phyloP scores from a whole-genome alignment of 2,113 vertebrate genomes.

The Hepsetus odoe region DNA sequence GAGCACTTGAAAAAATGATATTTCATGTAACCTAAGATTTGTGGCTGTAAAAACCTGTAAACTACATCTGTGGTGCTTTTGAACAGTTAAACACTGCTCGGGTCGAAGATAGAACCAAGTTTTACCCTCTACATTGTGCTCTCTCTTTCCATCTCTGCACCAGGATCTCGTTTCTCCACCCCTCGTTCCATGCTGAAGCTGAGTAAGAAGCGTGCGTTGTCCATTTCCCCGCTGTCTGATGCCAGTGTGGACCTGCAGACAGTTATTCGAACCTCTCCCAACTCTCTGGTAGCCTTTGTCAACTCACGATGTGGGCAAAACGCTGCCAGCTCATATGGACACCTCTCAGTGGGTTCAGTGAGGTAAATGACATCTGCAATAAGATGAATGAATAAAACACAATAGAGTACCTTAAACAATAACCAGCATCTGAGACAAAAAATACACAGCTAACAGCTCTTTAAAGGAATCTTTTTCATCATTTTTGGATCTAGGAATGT shows the following conservation, averaged over 20 bases:
- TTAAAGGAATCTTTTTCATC: too few species aligned
- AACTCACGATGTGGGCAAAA: slow-evolving; percentile 89
- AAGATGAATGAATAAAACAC: not conserved
- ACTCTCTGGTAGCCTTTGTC: slow-evolving; percentile 94
- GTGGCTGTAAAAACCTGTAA: not conserved
- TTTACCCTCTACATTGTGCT: too few species aligned
- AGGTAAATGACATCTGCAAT: slow-evolving; percentile 74
- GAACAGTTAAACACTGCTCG: too few species aligned
- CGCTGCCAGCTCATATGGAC: slow-evolving; percentile 88
- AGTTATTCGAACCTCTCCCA: slow-evolving; percentile 95
- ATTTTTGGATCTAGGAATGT: too few species aligned
- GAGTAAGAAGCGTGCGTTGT: slow-evolving; percentile 93
- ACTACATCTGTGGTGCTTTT: not conserved
- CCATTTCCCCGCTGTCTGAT: slow-evolving; percentile 94
- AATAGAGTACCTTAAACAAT: not conserved
- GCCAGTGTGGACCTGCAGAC: slow-evolving; percentile 95
- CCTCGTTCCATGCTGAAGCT: slow-evolving; percentile 88
- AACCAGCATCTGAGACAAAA: not conserved
- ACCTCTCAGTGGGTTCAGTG: slow-evolving; percentile 92
- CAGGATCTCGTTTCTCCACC: slow-evolving; percentile 88
- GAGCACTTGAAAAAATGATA: not conserved
- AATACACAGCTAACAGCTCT: too few species aligned
- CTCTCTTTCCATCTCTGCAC: not conserved
- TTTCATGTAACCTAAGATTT: not conserved
- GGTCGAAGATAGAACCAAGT: too few species aligned